phyloP scores from a whole-genome alignment of 2,113 vertebrate species.

The Callipepla squamata region DNA sequence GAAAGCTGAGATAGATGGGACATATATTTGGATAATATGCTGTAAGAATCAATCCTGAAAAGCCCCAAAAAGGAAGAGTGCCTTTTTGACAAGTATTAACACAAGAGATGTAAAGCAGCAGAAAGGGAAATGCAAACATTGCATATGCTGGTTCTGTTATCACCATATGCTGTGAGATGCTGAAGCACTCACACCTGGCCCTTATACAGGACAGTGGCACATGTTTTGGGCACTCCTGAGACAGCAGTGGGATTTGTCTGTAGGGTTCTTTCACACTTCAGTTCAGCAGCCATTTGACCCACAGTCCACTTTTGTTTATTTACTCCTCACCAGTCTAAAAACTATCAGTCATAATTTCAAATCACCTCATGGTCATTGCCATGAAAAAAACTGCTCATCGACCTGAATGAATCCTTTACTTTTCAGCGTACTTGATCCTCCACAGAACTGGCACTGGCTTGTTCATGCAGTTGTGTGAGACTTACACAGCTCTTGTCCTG shows the following conservation, averaged over 20 bases:
- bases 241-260: neutral
- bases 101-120: neutral
- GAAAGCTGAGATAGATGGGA: neutral
- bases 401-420: neutral
- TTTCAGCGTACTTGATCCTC: neutral
- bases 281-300: neutral
- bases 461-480: neutral
- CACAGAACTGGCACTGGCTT: neutral
- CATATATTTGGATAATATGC: neutral
- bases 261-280: neutral
- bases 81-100: neutral
- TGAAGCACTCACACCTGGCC: neutral
- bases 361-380: neutral
- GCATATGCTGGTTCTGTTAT: neutral
- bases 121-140: neutral
- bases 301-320: neutral
- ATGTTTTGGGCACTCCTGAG: rapidly evolving
- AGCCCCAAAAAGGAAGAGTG: neutral
- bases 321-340: neutral
- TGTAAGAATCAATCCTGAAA: neutral
- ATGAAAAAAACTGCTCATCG: neutral
- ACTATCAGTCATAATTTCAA: neutral
- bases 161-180: neutral
- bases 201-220: neutral
- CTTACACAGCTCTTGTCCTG: neutral